Percentiles rank a stretch among this genome's conserved stretches.
Conservation (phyloP, 2,113 vertebrate species). For the Columba janthina region DNA sequence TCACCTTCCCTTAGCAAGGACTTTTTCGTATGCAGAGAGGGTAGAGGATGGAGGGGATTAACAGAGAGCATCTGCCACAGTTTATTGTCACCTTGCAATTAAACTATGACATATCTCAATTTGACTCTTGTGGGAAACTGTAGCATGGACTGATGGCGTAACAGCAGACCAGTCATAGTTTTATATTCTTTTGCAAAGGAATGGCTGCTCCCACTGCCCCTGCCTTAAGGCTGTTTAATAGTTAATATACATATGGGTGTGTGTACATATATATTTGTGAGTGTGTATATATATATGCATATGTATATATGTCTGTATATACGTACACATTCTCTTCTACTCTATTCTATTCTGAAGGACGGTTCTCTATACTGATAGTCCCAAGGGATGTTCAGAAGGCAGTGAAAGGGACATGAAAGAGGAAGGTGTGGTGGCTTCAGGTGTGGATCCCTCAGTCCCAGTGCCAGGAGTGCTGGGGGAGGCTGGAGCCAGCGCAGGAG, state of each 20-base stretch:
- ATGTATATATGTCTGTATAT: background rate
- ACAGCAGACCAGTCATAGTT: background rate
- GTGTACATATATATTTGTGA: background rate
- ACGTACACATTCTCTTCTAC: background rate
- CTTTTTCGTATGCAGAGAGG: too few relatives aligned
- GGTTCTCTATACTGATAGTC: background rate
- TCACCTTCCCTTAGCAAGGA: too few relatives aligned
- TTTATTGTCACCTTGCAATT: too few relatives aligned
- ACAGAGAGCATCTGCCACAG: too few relatives aligned
- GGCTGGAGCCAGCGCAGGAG: background rate
- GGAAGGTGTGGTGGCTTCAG: background rate
- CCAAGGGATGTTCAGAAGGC: background rate
- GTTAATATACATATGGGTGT: background rate
- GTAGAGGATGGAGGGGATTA: too few relatives aligned
- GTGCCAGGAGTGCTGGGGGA: background rate
- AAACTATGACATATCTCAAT: background rate
- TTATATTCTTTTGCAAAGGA: background rate
- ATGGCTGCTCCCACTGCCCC: background rate
- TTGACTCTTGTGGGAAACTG: background rate
- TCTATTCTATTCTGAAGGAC: background rate
- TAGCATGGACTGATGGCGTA: background rate
- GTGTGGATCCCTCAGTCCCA: accelerated
- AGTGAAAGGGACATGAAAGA: background rate
- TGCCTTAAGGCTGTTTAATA: background rate
- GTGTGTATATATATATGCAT: background rate